A percentile compares a stretch with the other conserved stretches of the same genome.
phyloP scores from a whole-genome alignment of 2,113 vertebrate genomes.

The Fukomys damarensis region DNA sequence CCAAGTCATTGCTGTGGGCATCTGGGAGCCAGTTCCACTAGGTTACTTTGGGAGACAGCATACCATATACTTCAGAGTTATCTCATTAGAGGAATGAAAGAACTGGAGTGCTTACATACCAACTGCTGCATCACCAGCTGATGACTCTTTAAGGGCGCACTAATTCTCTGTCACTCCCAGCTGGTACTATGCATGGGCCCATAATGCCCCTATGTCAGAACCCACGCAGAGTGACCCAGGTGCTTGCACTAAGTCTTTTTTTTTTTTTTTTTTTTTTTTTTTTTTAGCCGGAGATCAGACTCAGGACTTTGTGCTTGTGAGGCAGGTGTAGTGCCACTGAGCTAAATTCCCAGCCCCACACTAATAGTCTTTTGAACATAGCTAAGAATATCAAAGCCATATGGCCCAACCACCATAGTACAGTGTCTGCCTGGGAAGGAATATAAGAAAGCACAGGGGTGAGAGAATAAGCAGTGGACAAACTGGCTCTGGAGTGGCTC shows the following conservation, averaged over 20 bases:
- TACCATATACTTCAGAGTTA: not conserved
- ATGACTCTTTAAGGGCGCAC: not conserved
- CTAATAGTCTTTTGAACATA: not conserved
- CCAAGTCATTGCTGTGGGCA: not conserved
- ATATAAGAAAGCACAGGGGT: not conserved
- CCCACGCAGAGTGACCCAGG: not conserved
- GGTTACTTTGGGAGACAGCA: not conserved
- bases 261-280: too few relatives aligned
- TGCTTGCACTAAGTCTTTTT: too few relatives aligned
- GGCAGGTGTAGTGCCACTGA: too few relatives aligned
- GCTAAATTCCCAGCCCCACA: too few relatives aligned
- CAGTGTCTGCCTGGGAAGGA: not conserved
- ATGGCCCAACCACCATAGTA: not conserved
- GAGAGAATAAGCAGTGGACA: not conserved
- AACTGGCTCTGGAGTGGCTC: not conserved
- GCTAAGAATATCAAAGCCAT: not conserved
- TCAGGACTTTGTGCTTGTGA: too few relatives aligned
- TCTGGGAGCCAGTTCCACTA: not conserved
- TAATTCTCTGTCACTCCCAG: not conserved
- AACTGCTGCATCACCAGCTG: not conserved
- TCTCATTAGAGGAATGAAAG: not conserved
- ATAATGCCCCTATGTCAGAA: not conserved
- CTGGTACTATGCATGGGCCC: not conserved
- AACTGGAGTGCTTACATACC: not conserved
- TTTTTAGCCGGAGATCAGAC: too few relatives aligned